Conservation (phyloP, 2,797 vertebrate species). For the Steatocranus sp. region DNA sequence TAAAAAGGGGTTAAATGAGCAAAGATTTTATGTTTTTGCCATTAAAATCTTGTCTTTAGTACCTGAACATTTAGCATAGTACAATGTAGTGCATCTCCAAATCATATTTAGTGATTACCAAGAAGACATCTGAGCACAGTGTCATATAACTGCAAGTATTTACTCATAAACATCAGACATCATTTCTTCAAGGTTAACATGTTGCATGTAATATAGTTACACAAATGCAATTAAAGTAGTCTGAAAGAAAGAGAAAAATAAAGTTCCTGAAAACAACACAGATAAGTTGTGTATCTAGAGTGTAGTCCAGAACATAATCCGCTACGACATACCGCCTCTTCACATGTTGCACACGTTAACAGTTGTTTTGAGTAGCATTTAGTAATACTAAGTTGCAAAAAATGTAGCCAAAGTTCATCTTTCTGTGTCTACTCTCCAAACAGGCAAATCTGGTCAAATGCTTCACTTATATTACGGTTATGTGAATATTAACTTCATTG, state of each 20-base stretch:
- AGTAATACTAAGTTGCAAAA: constrained; percentile 36
- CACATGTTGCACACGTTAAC: constrained; percentile 44
- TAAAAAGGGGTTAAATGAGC: background rate
- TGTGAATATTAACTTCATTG: constrained; percentile 67
- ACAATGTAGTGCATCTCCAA: background rate
- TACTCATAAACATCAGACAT: constrained; percentile 69
- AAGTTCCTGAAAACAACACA: constrained; percentile 46
- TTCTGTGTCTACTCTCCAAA: constrained; percentile 24
- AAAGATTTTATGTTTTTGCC: background rate
- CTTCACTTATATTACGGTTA: constrained; percentile 4
- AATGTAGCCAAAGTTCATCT: constrained; percentile 16
- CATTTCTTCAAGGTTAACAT: constrained; percentile 58
- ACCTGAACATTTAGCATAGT: background rate
- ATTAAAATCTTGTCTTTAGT: background rate
- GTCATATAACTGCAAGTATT: constrained; percentile 58
- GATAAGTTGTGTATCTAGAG: constrained; percentile 42
- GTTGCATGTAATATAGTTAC: constrained; percentile 61
- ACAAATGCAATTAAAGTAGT: constrained; percentile 59
- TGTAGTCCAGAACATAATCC: constrained; percentile 32
- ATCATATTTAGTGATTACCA: background rate
- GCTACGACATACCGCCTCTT: constrained; percentile 44
- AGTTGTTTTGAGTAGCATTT: constrained; percentile 41
- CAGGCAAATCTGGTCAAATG: constrained; percentile 65
- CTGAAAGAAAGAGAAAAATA: constrained; percentile 31
- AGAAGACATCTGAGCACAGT: background rate